A percentile compares a stretch with the other conserved stretches of the same genome.
Evolutionary conservation across 2,888 invertebrate genomes (phyloP).

Genomic region (Nemotelus pantherinus): DNA sequence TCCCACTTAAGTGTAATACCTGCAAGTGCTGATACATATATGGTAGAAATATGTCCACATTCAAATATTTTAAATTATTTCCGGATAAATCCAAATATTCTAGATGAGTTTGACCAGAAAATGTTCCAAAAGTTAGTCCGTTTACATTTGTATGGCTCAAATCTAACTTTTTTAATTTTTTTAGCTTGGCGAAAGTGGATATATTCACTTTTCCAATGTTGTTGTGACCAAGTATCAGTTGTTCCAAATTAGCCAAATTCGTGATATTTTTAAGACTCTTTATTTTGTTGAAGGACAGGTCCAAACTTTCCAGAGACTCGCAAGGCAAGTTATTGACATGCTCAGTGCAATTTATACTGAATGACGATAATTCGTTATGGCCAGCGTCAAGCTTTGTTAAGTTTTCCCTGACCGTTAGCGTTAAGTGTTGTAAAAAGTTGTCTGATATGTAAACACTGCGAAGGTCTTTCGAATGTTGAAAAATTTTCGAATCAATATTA

Average conservation of each 20-base stretch:
- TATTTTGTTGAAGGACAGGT: constrained; percentile 58
- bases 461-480: constrained; percentile 58
- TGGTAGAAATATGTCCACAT: constrained; percentile 62
- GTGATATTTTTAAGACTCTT: constrained; percentile 59
- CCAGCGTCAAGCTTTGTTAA: constrained; percentile 59
- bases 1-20: constrained; percentile 61
- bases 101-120: constrained; percentile 62
- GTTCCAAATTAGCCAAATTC: constrained; percentile 56
- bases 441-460: constrained; percentile 57
- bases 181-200: constrained; percentile 61
- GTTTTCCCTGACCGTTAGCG: constrained; percentile 58
- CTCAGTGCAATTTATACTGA: constrained; percentile 10
- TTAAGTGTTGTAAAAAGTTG: constrained; percentile 57
- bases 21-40: constrained; percentile 58
- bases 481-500: constrained; percentile 60
- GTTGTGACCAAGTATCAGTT: constrained; percentile 61
- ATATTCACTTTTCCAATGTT: constrained; percentile 60
- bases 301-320: constrained; percentile 58
- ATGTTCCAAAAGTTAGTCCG: constrained; percentile 61
- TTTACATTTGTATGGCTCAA: constrained; percentile 57
- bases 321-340: constrained; percentile 51
- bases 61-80: constrained; percentile 66
- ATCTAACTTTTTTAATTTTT: constrained; percentile 58
- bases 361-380: constrained; percentile 58
- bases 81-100: constrained; percentile 67